These are phyloP conservation scores for Rotaria macrura DNA, from an alignment of 2,888 invertebrate species.

Conservation along the genomic window DNA sequence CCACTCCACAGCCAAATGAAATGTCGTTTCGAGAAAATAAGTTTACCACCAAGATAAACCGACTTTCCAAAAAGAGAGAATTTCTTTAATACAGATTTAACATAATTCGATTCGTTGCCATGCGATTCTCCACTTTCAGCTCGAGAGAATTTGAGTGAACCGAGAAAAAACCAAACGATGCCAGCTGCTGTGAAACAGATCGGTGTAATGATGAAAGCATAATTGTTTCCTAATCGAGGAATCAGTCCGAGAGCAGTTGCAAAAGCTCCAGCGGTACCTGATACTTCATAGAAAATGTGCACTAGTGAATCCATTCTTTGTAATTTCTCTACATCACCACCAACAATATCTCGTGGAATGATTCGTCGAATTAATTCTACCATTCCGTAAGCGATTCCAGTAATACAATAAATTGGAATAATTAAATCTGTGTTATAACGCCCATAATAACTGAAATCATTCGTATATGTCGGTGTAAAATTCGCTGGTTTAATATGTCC, in stretches of 20 bases:
- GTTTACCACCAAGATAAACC: too few species aligned
- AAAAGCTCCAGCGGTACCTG: background rate
- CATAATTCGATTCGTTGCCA: too few species aligned
- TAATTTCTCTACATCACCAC: conserved; percentile 4
- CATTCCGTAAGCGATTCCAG: background rate
- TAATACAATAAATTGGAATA: conserved; percentile 5
- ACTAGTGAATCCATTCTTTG: conserved; percentile 6
- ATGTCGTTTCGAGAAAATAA: too few species aligned
- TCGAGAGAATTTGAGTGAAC: too few species aligned
- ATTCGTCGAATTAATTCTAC: conserved; percentile 14
- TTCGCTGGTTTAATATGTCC: too few species aligned
- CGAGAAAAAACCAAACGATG: background rate
- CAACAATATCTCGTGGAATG: conserved; percentile 13
- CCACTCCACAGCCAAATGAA: background rate
- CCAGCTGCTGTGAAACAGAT: background rate
- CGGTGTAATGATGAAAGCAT: background rate
- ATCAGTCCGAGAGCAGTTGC: background rate
- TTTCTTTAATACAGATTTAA: too few species aligned
- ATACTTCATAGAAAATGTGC: conserved; percentile 8
- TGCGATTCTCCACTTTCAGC: too few species aligned
- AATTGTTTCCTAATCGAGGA: background rate
- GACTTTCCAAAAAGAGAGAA: too few species aligned
- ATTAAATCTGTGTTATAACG: background rate
- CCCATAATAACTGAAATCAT: conserved; percentile 8
- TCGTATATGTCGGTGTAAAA: background rate